Evolutionary conservation across 2,113 vertebrate species (phyloP).

Genomic region (Pavo muticus): DNA sequence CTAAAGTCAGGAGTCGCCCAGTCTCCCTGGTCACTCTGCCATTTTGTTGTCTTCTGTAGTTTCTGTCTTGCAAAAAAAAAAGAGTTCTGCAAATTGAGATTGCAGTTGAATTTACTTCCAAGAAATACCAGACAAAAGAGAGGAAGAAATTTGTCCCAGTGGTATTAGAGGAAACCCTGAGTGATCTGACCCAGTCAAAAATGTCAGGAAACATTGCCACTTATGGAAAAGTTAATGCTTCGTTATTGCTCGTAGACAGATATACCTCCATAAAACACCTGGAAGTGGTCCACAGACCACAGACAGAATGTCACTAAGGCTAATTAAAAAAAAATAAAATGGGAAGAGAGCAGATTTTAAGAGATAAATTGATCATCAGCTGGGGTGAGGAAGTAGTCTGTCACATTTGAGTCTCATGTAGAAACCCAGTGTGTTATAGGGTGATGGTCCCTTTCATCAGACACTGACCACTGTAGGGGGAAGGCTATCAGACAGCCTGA

Average conservation of each 20-base stretch:
- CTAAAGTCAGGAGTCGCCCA: rapidly evolving
- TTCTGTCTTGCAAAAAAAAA: background rate
- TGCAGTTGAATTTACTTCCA: background rate
- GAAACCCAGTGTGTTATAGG: background rate
- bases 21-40: background rate
- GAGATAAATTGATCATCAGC: conserved; percentile 9
- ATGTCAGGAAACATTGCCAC: background rate
- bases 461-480: background rate
- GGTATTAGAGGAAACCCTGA: conserved; percentile 20
- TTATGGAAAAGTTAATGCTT: conserved; percentile 57
- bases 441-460: background rate
- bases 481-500: conserved; percentile 14
- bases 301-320: conserved; percentile 21
- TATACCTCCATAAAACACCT: conserved; percentile 60
- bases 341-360: conserved; percentile 3
- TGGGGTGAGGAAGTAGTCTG: conserved; percentile 7
- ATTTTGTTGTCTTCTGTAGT: background rate
- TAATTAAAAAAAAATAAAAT: background rate
- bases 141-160: conserved; percentile 15
- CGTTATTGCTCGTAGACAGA: conserved; percentile 41
- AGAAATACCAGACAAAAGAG: conserved; percentile 19
- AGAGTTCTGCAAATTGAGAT: background rate
- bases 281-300: conserved; percentile 54
- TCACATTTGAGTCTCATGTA: background rate
- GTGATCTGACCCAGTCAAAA: conserved; percentile 47